phyloP scores from a whole-genome alignment of 2,888 invertebrate genomes.

The Margaritifera margaritifera region DNA sequence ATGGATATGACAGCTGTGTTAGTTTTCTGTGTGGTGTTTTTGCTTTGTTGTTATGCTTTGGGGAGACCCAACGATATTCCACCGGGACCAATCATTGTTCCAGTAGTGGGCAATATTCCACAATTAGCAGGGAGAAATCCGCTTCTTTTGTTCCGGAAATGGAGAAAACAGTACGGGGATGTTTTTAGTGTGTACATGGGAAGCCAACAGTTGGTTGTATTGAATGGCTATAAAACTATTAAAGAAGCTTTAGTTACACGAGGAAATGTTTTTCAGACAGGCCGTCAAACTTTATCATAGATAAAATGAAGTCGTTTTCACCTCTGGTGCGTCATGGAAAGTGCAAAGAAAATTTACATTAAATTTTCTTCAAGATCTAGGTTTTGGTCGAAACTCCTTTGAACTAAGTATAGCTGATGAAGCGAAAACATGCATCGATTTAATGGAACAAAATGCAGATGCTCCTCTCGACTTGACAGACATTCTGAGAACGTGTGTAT shows the following conservation, averaged over 20 bases:
- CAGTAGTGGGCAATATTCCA: too few relatives aligned
- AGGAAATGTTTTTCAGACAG: too few relatives aligned
- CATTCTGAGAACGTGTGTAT: conserved; percentile 4
- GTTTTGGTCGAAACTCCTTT: conserved; percentile 5
- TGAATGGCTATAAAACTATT: too few relatives aligned
- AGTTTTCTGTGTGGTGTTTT: too few relatives aligned
- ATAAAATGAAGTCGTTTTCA: neutral
- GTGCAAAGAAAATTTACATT: conserved; percentile 3
- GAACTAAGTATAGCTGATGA: conserved; percentile 6
- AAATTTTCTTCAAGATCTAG: conserved; percentile 3
- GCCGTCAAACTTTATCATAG: too few relatives aligned
- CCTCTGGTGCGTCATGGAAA: conserved; percentile 9
- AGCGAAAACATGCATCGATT: neutral
- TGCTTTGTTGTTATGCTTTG: too few relatives aligned
- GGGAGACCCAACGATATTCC: too few relatives aligned
- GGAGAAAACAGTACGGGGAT: neutral
- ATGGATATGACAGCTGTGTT: too few relatives aligned
- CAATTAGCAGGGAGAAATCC: too few relatives aligned
- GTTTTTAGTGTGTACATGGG: neutral
- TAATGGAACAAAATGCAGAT: conserved; percentile 3
- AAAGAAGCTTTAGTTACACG: too few relatives aligned
- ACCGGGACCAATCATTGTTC: too few relatives aligned
- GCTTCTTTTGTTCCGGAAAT: neutral
- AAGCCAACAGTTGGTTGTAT: neutral
- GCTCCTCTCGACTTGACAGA: neutral